Evolutionary conservation across 1,140 invertebrate species (phyloP).

Genomic region (Pachyrhynchus sulphureomaculatus): DNA sequence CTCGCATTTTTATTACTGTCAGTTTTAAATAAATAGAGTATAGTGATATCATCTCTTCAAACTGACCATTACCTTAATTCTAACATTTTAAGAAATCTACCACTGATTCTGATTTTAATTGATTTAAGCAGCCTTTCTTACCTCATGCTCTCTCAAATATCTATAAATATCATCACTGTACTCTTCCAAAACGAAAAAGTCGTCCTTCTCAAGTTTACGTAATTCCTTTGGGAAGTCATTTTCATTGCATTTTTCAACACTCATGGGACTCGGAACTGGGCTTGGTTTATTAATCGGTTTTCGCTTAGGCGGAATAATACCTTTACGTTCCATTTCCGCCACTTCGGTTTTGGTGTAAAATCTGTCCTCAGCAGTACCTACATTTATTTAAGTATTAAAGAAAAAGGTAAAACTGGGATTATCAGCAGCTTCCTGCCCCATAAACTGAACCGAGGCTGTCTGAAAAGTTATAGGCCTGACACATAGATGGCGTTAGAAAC

Average conservation of each 20-base stretch:
- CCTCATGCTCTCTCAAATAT: slow-evolving; percentile 78
- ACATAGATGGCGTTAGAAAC: too few relatives aligned
- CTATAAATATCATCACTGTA: slow-evolving; percentile 82
- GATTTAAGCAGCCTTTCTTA: too few relatives aligned
- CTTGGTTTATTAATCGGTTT: background rate
- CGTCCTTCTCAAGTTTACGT: slow-evolving; percentile 40
- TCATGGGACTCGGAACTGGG: slow-evolving; percentile 49
- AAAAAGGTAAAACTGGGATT: background rate
- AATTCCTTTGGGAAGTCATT: slow-evolving; percentile 42
- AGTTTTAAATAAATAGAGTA: too few relatives aligned
- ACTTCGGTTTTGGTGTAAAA: slow-evolving; percentile 38
- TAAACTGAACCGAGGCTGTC: too few relatives aligned
- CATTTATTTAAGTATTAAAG: background rate
- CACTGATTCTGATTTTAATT: too few relatives aligned
- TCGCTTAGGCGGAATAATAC: slow-evolving; percentile 13
- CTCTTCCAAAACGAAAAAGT: slow-evolving; percentile 68
- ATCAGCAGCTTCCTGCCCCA: too few relatives aligned
- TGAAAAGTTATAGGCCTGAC: too few relatives aligned
- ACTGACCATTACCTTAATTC: too few relatives aligned
- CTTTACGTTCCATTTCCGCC: slow-evolving; percentile 34
- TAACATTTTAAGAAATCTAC: too few relatives aligned
- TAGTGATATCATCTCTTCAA: too few relatives aligned
- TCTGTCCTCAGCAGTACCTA: slow-evolving; percentile 38
- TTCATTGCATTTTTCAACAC: slow-evolving; percentile 51
- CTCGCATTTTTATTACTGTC: too few relatives aligned